These are phyloP conservation scores for Drosophila greeni DNA, from an alignment of 2,888 invertebrate genomes.

Conservation along the genomic window DNA sequence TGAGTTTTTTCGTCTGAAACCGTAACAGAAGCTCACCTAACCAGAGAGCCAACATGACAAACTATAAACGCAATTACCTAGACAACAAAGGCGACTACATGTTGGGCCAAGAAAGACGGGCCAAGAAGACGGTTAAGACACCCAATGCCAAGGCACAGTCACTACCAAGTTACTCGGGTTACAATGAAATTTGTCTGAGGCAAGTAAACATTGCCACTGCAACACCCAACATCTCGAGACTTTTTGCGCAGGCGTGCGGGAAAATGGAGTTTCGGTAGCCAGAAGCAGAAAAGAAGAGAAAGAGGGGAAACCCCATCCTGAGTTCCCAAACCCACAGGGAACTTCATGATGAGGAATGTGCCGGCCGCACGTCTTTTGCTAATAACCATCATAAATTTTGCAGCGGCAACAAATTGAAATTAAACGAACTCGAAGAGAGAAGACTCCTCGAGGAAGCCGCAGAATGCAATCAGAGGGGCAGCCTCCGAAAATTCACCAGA, in stretches of 20 bases:
- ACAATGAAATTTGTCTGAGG: constrained; percentile 75
- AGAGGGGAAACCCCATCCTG: constrained; percentile 3
- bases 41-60: constrained; percentile 55
- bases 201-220: constrained; percentile 70
- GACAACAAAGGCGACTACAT: constrained; percentile 72
- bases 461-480: constrained; percentile 59
- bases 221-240: neutral
- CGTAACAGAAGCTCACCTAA: constrained; percentile 48
- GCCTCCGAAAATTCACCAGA: constrained; percentile 29
- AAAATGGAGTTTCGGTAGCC: constrained; percentile 70
- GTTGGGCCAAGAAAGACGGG: constrained; percentile 22
- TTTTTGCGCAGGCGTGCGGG: constrained; percentile 65
- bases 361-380: constrained; percentile 74
- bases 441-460: constrained; percentile 38
- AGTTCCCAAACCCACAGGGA: constrained; percentile 52
- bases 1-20: constrained; percentile 22
- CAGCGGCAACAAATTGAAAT: constrained; percentile 77
- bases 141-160: constrained; percentile 11
- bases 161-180: constrained; percentile 77
- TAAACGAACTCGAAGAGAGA: constrained; percentile 68
- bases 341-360: constrained; percentile 63
- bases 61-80: constrained; percentile 70
- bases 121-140: constrained; percentile 41
- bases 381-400: constrained; percentile 78
- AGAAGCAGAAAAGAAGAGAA: too few relatives aligned